A percentile compares a stretch with the other conserved stretches of the same genome.
Evolutionary conservation across 2,113 vertebrate genomes (phyloP).

Genomic region (Podocnemis expansa): DNA sequence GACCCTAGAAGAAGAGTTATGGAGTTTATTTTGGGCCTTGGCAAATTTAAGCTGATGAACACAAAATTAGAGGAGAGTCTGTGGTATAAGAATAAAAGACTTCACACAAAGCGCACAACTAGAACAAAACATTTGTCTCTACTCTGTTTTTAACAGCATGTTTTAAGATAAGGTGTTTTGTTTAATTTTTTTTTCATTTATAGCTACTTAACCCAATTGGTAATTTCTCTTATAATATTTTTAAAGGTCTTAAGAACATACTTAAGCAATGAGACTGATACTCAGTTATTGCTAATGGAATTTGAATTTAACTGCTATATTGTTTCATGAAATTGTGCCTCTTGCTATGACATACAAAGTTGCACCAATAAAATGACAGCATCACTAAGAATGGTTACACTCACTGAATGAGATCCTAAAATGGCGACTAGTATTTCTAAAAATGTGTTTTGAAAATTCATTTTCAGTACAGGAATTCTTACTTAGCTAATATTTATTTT

Average conservation of each 20-base stretch:
- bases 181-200: background rate
- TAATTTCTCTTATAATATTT: background rate
- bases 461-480: background rate
- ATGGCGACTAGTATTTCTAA: background rate
- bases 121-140: conserved; percentile 12
- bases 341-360: background rate
- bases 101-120: background rate
- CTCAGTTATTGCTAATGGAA: background rate
- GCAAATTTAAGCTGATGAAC: background rate
- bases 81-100: background rate
- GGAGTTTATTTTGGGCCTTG: background rate
- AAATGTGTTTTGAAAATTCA: background rate
- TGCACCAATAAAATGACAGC: background rate
- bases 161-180: background rate
- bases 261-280: background rate
- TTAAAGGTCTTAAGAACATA: background rate
- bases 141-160: background rate
- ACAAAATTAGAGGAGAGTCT: conserved; percentile 27
- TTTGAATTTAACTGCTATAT: background rate
- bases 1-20: background rate
- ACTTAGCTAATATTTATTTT: background rate
- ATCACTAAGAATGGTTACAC: background rate
- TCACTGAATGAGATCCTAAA: background rate
- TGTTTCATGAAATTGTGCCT: background rate
- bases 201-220: background rate